phyloP scores from a whole-genome alignment of 2,888 invertebrate genomes.

The Eupithecia pulchellata region DNA sequence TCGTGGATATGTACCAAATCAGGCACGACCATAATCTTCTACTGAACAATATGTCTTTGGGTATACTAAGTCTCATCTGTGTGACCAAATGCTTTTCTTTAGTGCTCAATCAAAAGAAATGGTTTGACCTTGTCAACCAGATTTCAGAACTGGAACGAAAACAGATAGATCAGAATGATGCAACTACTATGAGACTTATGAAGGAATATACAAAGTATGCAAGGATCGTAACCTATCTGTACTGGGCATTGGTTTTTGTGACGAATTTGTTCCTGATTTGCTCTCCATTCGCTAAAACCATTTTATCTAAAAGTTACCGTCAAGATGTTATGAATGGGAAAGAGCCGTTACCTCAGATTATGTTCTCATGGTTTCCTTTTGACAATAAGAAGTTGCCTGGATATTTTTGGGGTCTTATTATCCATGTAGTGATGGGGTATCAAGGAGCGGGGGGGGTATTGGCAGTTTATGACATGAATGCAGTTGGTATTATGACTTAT shows the following conservation, averaged over 20 bases:
- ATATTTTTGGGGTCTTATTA: slow-evolving; percentile 53
- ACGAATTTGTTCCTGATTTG: slow-evolving; percentile 55
- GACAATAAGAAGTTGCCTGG: slow-evolving; percentile 64
- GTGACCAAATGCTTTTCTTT: slow-evolving; percentile 55
- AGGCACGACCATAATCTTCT: slow-evolving; percentile 58
- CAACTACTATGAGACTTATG: slow-evolving; percentile 46
- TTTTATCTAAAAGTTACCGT: slow-evolving; percentile 50
- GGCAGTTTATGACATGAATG: slow-evolving; percentile 62
- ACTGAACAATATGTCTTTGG: slow-evolving; percentile 60
- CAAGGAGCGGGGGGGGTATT: slow-evolving; percentile 62
- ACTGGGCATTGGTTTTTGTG: slow-evolving; percentile 57
- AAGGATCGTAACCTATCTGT: slow-evolving; percentile 60
- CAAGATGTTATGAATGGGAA: slow-evolving; percentile 53
- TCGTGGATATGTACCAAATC: slow-evolving; percentile 57
- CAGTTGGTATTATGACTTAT: slow-evolving; percentile 65
- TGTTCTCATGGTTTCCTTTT: slow-evolving; percentile 72
- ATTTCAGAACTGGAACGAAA: slow-evolving; percentile 58
- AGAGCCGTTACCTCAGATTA: slow-evolving; percentile 63
- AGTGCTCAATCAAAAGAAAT: slow-evolving; percentile 41
- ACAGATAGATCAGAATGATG: slow-evolving; percentile 49
- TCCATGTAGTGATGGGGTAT: slow-evolving; percentile 57
- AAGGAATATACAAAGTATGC: slow-evolving; percentile 60
- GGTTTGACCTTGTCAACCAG: slow-evolving; percentile 48
- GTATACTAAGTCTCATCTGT: slow-evolving; percentile 55
- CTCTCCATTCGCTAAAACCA: slow-evolving; percentile 59